Evolutionary conservation across 2,888 invertebrate species (phyloP).

Genomic region (Callyntrura sp.): DNA sequence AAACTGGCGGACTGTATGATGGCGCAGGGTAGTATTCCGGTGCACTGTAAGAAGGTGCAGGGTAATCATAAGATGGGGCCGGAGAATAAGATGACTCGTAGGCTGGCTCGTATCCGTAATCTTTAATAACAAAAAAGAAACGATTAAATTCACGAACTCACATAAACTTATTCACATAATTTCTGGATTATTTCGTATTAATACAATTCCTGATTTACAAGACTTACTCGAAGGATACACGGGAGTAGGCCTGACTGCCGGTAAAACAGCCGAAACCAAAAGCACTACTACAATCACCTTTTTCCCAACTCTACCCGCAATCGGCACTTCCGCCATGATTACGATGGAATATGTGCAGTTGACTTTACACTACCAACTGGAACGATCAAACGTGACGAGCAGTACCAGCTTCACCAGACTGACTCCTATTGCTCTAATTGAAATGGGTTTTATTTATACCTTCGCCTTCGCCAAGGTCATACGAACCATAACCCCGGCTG

Average conservation of each 20-base stretch:
- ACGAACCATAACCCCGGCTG: background rate
- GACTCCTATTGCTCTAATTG: conserved; percentile 73
- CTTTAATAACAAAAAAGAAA: conserved; percentile 53
- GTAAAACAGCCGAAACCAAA: conserved; percentile 76
- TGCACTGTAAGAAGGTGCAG: conserved; percentile 57
- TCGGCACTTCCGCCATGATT: conserved; percentile 8
- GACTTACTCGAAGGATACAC: conserved; percentile 71
- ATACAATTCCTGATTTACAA: background rate
- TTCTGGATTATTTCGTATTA: background rate
- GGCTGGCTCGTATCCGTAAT: conserved; percentile 68
- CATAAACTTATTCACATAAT: conserved; percentile 20
- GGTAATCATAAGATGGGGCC: conserved; percentile 64
- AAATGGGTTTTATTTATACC: conserved; percentile 81
- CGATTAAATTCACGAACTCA: conserved; percentile 38
- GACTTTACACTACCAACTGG: conserved; percentile 54
- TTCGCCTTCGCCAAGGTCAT: conserved; percentile 66
- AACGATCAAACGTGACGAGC: conserved; percentile 74
- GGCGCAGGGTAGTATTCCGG: conserved; percentile 70
- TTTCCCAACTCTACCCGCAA: background rate
- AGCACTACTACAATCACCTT: conserved; percentile 73
- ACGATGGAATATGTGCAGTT: conserved; percentile 5
- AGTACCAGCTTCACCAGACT: conserved; percentile 81
- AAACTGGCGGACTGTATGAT: conserved; percentile 45
- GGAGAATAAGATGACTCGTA: conserved; percentile 74
- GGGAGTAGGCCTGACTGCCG: conserved; percentile 74